Evolutionary conservation across 2,888 invertebrate genomes (phyloP).

Genomic region (Mythimna pallens): DNA sequence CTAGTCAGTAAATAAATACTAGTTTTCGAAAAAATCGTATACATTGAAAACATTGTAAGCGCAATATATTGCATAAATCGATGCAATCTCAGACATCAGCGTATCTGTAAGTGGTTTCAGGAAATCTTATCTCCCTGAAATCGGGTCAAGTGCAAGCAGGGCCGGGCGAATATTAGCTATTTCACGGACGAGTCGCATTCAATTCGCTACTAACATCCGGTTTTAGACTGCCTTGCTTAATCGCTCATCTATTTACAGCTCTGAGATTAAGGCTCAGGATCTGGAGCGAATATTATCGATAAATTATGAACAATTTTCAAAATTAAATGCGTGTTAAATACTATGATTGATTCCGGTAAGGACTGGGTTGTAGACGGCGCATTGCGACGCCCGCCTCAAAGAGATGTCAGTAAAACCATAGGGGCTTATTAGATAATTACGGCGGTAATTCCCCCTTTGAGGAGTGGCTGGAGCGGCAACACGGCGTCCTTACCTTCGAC

Average conservation of each 20-base stretch:
- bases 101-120: constrained; percentile 51
- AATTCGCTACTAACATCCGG: constrained; percentile 18
- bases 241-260: background rate
- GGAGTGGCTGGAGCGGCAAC: no score
- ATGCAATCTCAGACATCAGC: constrained; percentile 44
- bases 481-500: no score
- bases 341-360: no score
- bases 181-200: constrained; percentile 37
- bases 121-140: constrained; percentile 63
- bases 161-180: constrained; percentile 48
- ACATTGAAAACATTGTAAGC: background rate
- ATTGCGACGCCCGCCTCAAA: no score
- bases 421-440: no score
- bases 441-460: no score
- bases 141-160: constrained; percentile 60
- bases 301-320: no score
- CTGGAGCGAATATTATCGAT: background rate
- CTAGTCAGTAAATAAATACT: background rate
- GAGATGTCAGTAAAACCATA: no score
- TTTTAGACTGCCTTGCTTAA: constrained; percentile 11
- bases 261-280: background rate
- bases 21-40: background rate
- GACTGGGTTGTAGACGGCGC: no score
- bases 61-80: constrained; percentile 51
- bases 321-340: no score